phyloP scores from a whole-genome alignment of 2,113 vertebrate genomes.

The Petromus typicus region DNA sequence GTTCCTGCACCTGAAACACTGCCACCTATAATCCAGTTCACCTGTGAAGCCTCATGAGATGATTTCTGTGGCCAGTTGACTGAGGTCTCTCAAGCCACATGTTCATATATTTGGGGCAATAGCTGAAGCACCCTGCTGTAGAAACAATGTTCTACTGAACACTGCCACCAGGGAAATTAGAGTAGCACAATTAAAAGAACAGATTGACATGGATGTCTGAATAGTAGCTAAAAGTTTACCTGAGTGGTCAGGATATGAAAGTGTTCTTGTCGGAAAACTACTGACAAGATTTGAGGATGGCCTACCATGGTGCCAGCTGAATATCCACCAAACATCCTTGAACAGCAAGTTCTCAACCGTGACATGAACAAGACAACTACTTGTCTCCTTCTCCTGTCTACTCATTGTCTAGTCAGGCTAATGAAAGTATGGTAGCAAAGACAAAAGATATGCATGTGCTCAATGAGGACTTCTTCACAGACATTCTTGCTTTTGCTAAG shows the following conservation, averaged over 20 bases:
- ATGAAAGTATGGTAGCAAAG: background rate
- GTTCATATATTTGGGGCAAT: background rate
- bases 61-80: background rate
- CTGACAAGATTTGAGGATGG: background rate
- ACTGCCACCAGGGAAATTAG: background rate
- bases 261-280: background rate
- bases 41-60: background rate
- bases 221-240: background rate
- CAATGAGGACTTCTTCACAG: background rate
- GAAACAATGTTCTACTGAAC: background rate
- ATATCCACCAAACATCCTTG: background rate
- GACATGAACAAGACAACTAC: background rate
- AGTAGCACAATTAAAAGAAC: background rate
- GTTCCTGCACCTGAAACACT: background rate
- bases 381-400: background rate
- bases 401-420: background rate
- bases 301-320: background rate
- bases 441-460: background rate
- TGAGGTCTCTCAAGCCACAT: background rate
- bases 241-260: background rate
- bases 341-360: background rate
- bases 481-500: background rate
- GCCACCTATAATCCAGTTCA: background rate
- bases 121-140: background rate
- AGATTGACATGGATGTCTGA: background rate